Evolutionary conservation across 1,140 invertebrate genomes (phyloP).

Genomic region (Drosophila melanica): DNA sequence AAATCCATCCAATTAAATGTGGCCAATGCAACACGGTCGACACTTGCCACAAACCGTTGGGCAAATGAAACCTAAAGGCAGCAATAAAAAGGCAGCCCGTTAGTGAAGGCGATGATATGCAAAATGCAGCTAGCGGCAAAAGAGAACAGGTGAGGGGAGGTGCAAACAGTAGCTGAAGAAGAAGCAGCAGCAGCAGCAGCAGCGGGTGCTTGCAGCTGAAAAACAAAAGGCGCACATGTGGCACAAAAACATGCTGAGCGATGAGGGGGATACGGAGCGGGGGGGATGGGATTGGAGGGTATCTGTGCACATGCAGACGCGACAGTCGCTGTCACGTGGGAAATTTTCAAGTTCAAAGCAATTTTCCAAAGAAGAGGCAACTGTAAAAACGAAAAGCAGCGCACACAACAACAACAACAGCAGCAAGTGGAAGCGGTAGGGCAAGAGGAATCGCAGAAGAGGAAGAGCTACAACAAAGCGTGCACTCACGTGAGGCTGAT

Average conservation of each 20-base stretch:
- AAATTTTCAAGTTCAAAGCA: slow-evolving; percentile 81
- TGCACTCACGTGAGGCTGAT: slow-evolving; percentile 78
- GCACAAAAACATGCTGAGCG: slow-evolving; percentile 38
- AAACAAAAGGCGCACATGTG: slow-evolving; percentile 61
- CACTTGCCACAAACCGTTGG: slow-evolving; percentile 48
- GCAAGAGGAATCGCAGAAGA: slow-evolving; percentile 24
- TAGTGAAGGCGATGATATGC: slow-evolving; percentile 63
- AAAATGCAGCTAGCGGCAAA: slow-evolving; percentile 51
- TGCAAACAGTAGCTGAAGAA: no score
- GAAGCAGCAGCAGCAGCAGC: not conserved
- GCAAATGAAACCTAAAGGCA: slow-evolving; percentile 34
- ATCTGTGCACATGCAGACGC: not conserved
- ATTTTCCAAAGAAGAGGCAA: slow-evolving; percentile 72
- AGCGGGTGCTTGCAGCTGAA: slow-evolving; percentile 6
- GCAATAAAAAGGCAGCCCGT: slow-evolving; percentile 49
- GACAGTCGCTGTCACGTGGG: slow-evolving; percentile 71
- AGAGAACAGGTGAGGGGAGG: not conserved
- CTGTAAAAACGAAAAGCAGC: slow-evolving; percentile 59
- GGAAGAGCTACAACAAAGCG: slow-evolving; percentile 57
- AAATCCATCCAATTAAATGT: slow-evolving; percentile 62
- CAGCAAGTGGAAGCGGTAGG: not conserved
- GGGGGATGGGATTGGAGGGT: not conserved
- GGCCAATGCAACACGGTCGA: slow-evolving; percentile 37
- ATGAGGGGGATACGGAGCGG: not conserved
- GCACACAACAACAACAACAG: slow-evolving; percentile 16